Base-by-base conservation (phyloP, 2,797 vertebrate species). In the Xenentodon cancila region DNA sequence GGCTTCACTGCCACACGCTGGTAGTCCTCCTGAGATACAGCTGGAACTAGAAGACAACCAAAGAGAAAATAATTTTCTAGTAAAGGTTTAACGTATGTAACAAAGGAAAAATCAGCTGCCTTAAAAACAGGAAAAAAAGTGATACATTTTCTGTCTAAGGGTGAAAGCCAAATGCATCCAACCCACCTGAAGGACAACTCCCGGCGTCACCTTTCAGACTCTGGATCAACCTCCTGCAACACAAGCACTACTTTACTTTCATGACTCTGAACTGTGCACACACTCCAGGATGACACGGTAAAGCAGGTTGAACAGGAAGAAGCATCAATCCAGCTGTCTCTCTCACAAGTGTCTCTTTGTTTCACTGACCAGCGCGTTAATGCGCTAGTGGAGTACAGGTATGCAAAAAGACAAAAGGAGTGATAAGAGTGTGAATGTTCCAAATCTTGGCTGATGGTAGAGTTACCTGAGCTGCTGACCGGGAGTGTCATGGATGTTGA, bases 181-280 rank as follows among this genome's bases (percentile, higher is more conserved):
- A 7, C 59, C 45, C 81, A 94, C 94, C 89, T 91, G 79, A 18
- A 42, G 96, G 95, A 87, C 97, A 99, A 4, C 65, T 81, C 0
- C 94, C 94, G 0, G 93, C 91, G 11, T 97, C 95, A 17, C 97
- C 97, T 22, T 81, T 92, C 83, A 99, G 91, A 52, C 91, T 94
- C 86, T 99, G 97, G 84, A 98, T 92, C 79, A 96, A 81, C 32
- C 19, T 86, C 86, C 97, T 99, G 88, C 18, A 90, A 91, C 60
- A 80, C 34, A 75, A 50, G 13, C 2, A 45, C 59, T 16, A 44
- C 25, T 56, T 55, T 57, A n/a, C n/a, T n/a, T n/a, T 25, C 1
- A 52, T 3, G 7, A 53, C 43, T 19, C 17, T 32, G 7, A 79
- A 66, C 59, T 48, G 20, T 17, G n/a, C 21, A 44, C 13, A 15